phyloP scores from a whole-genome alignment of 2,797 vertebrate genomes.

The Leptatherina wallacei region DNA sequence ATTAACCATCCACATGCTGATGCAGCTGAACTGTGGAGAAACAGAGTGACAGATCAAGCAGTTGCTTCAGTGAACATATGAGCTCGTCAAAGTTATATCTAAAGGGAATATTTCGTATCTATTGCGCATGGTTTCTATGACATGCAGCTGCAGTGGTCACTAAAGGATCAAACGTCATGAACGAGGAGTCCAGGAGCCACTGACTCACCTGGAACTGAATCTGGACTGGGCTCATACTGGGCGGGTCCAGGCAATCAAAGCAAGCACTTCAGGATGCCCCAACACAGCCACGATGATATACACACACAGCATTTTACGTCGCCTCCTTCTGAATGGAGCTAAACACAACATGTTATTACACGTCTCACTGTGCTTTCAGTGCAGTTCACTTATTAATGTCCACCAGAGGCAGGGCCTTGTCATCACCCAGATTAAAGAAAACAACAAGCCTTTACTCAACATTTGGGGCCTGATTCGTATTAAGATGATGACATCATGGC shows the following conservation, averaged over 20 bases:
- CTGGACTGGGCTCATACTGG: slow-evolving; percentile 41
- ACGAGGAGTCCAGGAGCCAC: slow-evolving; percentile 36
- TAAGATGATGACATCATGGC: slow-evolving; percentile 36
- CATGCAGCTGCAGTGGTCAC: slow-evolving; percentile 39
- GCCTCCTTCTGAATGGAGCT: slow-evolving; percentile 46
- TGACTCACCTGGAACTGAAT: slow-evolving; percentile 47
- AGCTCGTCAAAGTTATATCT: slow-evolving; percentile 33
- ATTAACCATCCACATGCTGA: slow-evolving; percentile 43
- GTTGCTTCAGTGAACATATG: slow-evolving; percentile 30
- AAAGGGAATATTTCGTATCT: slow-evolving; percentile 45
- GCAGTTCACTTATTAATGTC: slow-evolving; percentile 22
- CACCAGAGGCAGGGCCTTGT: slow-evolving; percentile 39
- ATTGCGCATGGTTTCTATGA: slow-evolving; percentile 40
- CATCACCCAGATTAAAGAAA: slow-evolving; percentile 34
- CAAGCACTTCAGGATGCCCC: slow-evolving; percentile 68
- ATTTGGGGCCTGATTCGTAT: slow-evolving; percentile 22
- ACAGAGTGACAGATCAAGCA: slow-evolving; percentile 26
- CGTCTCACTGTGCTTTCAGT: slow-evolving; percentile 18
- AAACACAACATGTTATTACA: slow-evolving; percentile 26
- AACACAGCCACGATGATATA: slow-evolving; percentile 32
- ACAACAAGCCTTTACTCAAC: slow-evolving; percentile 5
- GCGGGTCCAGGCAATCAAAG: slow-evolving; percentile 56
- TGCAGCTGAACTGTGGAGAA: slow-evolving; percentile 41
- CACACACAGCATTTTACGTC: slow-evolving; percentile 12
- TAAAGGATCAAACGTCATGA: slow-evolving; percentile 25